Evolutionary conservation across 2,888 invertebrate species (phyloP).

Genomic region (Orchesellides sinensis): DNA sequence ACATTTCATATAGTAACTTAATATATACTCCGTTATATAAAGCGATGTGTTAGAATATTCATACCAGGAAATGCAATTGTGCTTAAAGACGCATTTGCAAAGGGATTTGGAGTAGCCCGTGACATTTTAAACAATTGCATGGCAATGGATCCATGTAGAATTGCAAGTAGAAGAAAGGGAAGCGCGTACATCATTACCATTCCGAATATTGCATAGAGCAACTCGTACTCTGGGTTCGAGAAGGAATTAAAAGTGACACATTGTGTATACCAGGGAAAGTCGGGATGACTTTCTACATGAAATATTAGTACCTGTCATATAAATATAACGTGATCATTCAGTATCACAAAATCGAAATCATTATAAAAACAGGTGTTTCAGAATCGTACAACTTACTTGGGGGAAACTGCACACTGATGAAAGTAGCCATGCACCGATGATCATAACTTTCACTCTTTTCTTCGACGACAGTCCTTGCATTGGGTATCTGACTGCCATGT

Average conservation of each 20-base stretch:
- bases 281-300: constrained; percentile 90
- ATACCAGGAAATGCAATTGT: not conserved
- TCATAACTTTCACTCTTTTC: constrained; percentile 85
- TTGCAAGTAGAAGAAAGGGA: constrained; percentile 90
- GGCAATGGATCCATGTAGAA: constrained; percentile 92
- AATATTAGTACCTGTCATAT: constrained; percentile 88
- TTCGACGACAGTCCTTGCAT: constrained; percentile 82
- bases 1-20: not conserved
- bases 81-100: not conserved
- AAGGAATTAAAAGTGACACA: constrained; percentile 93
- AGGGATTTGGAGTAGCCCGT: not conserved
- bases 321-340: no score
- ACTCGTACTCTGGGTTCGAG: constrained; percentile 84
- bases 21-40: not conserved
- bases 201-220: constrained; percentile 88
- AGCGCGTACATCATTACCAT: constrained; percentile 92
- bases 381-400: constrained; percentile 82
- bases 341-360: not conserved
- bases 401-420: constrained; percentile 89
- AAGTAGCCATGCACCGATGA: constrained; percentile 86
- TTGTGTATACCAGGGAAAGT: constrained; percentile 90
- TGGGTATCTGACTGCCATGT: constrained; percentile 91
- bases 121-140: constrained; percentile 81
- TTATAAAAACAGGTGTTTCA: not conserved
- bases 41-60: not conserved